Base-by-base conservation (phyloP, 2,888 invertebrate genomes). In the Salpingus planirostris region DNA sequence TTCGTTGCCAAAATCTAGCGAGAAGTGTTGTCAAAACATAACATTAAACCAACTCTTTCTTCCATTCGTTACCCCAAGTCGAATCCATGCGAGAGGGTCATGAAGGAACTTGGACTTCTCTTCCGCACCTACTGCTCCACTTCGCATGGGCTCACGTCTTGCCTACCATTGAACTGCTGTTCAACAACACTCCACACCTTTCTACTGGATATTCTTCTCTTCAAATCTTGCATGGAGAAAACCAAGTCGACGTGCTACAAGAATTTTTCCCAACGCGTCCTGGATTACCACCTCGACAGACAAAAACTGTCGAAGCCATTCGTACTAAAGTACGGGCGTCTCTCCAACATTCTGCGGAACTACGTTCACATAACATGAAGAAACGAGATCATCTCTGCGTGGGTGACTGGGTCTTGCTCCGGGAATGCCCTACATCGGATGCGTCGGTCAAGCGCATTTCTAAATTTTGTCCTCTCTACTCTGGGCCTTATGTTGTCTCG, bases 81-180 rank as follows among this genome's bases (percentile, higher is more conserved):
- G 1, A 45, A 45, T 36, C 43, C 41, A 0, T 37, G 38, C 1
- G 43, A 45, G 26, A 15, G 46, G 7, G 36, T 40, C 2, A 47
- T 47, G 47, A 14, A 40, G 15, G 47, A 44, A 21, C 14, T 34
- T 13, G 33, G 26, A 24, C 11, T 37, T 7, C n/a, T 34, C 1
- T 34, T 40, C 11, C 14, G 40, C 6, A 23, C 40, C 2, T 40
- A 40, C 30, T 39, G 32, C 23, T 24, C 11, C 37, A 40, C 29
- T 26, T 29, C 6, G 21, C 18, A 7, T 39, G 40, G 40, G 26
- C 18, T 8, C 8, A 21, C 11, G n/a, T 22, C n/a, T 5, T 32
- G 2, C 10, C 3, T 8, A 28, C 27, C 2, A 32, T 32, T 2
- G 27, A 18, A 21, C n/a, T 21, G 4, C 29, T 12, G n/a, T 22